These are phyloP conservation scores for Leistus spinibarbis DNA, from an alignment of 2,888 invertebrate genomes.

Conservation along the genomic window DNA sequence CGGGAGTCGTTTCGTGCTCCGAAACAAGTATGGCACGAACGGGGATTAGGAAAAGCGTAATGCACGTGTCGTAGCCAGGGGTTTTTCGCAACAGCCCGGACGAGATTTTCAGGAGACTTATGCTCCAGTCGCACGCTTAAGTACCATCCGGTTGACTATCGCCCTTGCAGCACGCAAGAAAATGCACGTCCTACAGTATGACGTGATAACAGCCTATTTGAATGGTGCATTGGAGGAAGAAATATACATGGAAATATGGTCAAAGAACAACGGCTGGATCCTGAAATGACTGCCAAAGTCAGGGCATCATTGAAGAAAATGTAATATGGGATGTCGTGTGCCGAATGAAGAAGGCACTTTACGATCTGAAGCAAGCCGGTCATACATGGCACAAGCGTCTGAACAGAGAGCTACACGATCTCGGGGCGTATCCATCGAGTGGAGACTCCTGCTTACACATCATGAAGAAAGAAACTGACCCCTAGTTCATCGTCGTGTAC, in stretches of 20 bases:
- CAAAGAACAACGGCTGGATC: no score
- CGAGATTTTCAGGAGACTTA: conserved; percentile 38
- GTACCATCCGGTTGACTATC: conserved; percentile 35
- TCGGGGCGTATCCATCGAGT: no score
- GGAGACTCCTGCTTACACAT: no score
- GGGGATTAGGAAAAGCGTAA: conserved; percentile 25
- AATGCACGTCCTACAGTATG: conserved; percentile 13
- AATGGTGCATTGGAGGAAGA: conserved; percentile 2
- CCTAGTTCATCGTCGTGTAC: no score
- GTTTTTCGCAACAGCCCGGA: conserved; percentile 40
- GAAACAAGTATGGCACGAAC: background rate
- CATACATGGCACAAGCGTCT: background rate
- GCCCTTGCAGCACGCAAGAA: conserved; percentile 36
- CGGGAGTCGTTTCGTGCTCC: background rate
- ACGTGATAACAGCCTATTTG: conserved; percentile 9
- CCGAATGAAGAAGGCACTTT: background rate
- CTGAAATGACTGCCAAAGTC: no score
- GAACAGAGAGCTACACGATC: background rate
- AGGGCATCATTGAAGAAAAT: no score
- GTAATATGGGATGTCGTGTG: background rate
- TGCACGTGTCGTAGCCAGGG: conserved; percentile 41
- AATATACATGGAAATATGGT: conserved; percentile 9
- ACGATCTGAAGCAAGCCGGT: background rate
- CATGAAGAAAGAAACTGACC: no score
- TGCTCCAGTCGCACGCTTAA: conserved; percentile 39